Base-by-base conservation (phyloP, 2,113 vertebrate genomes). In the Tinamus guttatus region DNA sequence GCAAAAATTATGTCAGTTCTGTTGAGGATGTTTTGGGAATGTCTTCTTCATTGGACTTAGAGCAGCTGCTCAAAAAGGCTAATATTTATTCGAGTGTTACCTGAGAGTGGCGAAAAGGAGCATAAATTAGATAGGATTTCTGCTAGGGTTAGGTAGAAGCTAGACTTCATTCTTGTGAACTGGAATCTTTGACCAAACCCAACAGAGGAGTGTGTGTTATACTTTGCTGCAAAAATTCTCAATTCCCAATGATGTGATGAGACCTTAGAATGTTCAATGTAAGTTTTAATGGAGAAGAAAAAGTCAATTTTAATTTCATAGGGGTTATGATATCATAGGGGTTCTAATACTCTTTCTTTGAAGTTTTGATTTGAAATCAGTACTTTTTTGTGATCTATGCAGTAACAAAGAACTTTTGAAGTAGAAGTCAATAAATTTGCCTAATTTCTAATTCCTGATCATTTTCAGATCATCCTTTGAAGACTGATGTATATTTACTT, bases 401-500 rank as follows among this genome's bases (percentile, higher is more conserved):
- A 63, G 43, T 67, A 70, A 63, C 20, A 76, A 38, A 54, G 59
- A 25, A 40, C 22, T 73, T 3, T 62, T 43, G 28, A 74, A 76
- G 20, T 1, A 60, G n/a, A 92, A 86, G 4, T 63, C 15, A 60
- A 15, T 70, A 41, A 80, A 92, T 90, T 68, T 81, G 65, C 93
- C 54, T 97, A 38, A 96, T 97, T 96, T 95, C 71, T 84, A 91
- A 94, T 68, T 98, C 85, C 91, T 92, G 16, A 96, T 97, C 75
- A 93, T 96, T 98, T 97, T 93, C 97, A 99, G 98, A 95, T 89
- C 91, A 9, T 84, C 22, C 60, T 92, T 90, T 68, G 93, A 97
- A 95, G 97, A 98, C 98, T 97, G 98, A 99, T 99, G 98, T 97
- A 93, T 94, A 41, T 98, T 98, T 96, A 95, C 85, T 94, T 96